These are phyloP conservation scores for Drosophila rellima DNA, from an alignment of 2,888 invertebrate species.

Conservation along the genomic window DNA sequence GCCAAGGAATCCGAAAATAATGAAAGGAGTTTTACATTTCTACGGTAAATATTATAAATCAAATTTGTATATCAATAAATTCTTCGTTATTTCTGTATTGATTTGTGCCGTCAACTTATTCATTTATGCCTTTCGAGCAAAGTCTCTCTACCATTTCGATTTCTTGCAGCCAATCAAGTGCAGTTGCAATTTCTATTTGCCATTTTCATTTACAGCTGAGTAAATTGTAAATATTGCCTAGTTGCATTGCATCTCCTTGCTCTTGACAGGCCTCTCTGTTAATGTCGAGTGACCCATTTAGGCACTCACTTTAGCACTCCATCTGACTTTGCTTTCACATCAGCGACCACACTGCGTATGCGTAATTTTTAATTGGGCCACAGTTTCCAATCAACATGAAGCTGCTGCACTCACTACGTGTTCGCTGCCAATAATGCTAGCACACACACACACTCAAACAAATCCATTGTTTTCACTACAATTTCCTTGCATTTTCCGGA, in stretches of 20 bases:
- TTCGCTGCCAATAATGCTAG: not conserved
- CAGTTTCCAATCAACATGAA: slow-evolving; percentile 9
- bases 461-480: slow-evolving; percentile 18
- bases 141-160: not conserved
- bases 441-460: not conserved
- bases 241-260: not conserved
- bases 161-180: slow-evolving; percentile 14
- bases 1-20: not conserved
- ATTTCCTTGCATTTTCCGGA: slow-evolving; percentile 34
- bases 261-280: not conserved
- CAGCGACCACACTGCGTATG: slow-evolving; percentile 39
- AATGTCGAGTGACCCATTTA: slow-evolving; percentile 18
- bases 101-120: not conserved
- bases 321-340: slow-evolving; percentile 1
- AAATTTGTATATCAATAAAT: slow-evolving; percentile 8
- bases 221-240: slow-evolving; percentile 32
- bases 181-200: slow-evolving; percentile 43
- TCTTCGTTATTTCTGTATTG: too few relatives aligned
- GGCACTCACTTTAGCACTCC: not conserved
- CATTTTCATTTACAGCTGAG: slow-evolving; percentile 31
- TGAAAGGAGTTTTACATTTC: not conserved
- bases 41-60: slow-evolving; percentile 16
- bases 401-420: not conserved
- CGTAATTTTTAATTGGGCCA: slow-evolving; percentile 52
- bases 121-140: not conserved